These are phyloP conservation scores for Pollenia labialis DNA, from an alignment of 2,888 invertebrate species.

Conservation along the genomic window DNA sequence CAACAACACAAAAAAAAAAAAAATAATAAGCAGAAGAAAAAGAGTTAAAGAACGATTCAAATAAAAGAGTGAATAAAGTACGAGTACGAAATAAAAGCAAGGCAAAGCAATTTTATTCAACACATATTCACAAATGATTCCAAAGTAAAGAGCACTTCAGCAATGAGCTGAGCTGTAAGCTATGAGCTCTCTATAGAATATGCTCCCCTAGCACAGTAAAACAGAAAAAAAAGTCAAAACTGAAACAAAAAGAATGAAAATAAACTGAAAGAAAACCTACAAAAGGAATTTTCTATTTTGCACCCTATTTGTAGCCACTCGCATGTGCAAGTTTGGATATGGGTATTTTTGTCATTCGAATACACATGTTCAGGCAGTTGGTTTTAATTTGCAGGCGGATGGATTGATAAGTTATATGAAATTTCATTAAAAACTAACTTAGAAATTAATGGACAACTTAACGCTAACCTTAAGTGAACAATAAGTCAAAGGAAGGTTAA, in stretches of 20 bases:
- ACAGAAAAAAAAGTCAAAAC: slow-evolving; percentile 9
- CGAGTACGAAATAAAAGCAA: slow-evolving; percentile 28
- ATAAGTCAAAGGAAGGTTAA: too few species aligned
- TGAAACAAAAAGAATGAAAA: slow-evolving; percentile 38
- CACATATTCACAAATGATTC: slow-evolving; percentile 65
- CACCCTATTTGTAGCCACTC: slow-evolving; percentile 52
- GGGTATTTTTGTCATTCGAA: slow-evolving; percentile 15
- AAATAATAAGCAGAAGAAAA: neutral
- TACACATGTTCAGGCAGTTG: slow-evolving; percentile 7
- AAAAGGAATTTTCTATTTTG: slow-evolving; percentile 66
- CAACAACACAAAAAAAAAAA: slow-evolving; percentile 6
- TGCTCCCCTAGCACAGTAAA: slow-evolving; percentile 67
- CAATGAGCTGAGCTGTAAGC: slow-evolving; percentile 56
- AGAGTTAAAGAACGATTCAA: slow-evolving; percentile 46
- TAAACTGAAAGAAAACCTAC: slow-evolving; percentile 56
- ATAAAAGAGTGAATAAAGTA: slow-evolving; percentile 39
- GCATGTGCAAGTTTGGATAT: slow-evolving; percentile 18
- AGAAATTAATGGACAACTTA: neutral
- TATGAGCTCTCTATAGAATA: slow-evolving; percentile 5
- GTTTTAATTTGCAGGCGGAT: slow-evolving; percentile 16
- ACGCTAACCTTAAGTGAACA: too few species aligned
- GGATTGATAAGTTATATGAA: slow-evolving; percentile 7
- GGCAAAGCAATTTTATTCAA: slow-evolving; percentile 56
- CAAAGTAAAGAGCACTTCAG: slow-evolving; percentile 63
- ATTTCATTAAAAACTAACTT: neutral